phyloP scores from a whole-genome alignment of 2,113 vertebrate genomes.

The Argyrosomus japonicus region DNA sequence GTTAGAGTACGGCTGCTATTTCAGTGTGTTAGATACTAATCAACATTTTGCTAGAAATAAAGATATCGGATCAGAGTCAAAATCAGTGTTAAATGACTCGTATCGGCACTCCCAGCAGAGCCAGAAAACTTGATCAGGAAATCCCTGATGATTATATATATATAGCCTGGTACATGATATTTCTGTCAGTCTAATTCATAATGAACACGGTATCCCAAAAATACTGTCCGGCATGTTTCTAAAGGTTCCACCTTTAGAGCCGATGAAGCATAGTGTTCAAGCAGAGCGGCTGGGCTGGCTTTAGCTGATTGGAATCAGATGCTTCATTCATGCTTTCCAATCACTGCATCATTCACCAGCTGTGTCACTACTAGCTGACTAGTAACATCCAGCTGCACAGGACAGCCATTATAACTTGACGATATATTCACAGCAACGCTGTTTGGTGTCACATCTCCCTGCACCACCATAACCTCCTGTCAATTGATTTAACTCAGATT shows the following conservation, averaged over 20 bases:
- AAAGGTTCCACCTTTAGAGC: not conserved
- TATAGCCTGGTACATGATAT: no score
- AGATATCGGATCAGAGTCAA: no score
- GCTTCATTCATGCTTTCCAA: constrained; percentile 7
- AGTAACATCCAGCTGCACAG: not conserved
- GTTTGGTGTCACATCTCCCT: constrained; percentile 7
- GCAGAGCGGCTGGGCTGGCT: not conserved
- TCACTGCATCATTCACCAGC: constrained; percentile 14
- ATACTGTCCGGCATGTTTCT: not conserved
- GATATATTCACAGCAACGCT: not conserved
- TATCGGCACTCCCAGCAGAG: no score
- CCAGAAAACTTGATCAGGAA: no score
- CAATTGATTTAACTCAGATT: not conserved
- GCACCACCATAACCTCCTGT: not conserved
- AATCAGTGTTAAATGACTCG: no score
- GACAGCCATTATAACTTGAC: not conserved
- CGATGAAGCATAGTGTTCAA: not conserved
- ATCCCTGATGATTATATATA: no score
- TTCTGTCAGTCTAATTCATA: not conserved
- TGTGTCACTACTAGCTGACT: constrained; percentile 4
- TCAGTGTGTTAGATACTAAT: not conserved
- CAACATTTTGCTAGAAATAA: no score
- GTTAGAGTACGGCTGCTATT: not conserved
- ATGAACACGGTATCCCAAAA: not conserved
- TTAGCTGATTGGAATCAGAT: constrained; percentile 26